Evolutionary conservation across 2,888 invertebrate genomes (phyloP).

Genomic region (Campaea margaritaria): DNA sequence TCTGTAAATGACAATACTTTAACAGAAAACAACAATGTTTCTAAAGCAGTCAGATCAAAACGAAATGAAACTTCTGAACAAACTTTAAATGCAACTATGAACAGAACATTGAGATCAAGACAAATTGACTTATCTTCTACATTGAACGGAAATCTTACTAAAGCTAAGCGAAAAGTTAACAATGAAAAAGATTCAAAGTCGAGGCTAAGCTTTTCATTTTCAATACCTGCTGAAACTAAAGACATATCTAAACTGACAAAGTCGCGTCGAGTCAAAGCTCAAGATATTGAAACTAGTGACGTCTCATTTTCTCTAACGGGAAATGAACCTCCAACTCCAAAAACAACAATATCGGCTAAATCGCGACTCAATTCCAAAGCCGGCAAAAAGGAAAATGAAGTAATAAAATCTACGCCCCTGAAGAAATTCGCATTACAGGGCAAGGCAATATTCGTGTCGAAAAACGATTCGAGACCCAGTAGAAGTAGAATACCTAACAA

Average conservation of each 20-base stretch:
- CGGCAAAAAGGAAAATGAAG: constrained; percentile 1
- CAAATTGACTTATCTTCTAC: constrained; percentile 7
- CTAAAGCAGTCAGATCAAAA: constrained; percentile 40
- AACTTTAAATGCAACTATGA: constrained; percentile 30
- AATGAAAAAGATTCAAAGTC: constrained; percentile 6
- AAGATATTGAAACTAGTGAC: constrained; percentile 39
- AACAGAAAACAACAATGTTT: constrained; percentile 27
- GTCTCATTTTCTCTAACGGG: constrained; percentile 43
- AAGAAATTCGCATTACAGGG: not conserved
- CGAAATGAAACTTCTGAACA: constrained; percentile 30
- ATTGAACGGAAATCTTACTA: constrained; percentile 4
- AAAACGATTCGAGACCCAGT: constrained; percentile 2
- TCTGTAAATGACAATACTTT: too few relatives aligned
- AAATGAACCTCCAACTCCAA: constrained; percentile 21
- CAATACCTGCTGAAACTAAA: constrained; percentile 10
- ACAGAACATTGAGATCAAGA: constrained; percentile 29
- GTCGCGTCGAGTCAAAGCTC: not conserved
- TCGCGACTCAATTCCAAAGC: constrained; percentile 1
- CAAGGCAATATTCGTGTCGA: constrained; percentile 1
- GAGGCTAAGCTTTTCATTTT: constrained; percentile 24
- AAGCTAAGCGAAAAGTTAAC: constrained; percentile 11
- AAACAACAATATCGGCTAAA: constrained; percentile 7
- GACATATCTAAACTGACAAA: not conserved
- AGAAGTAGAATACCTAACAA: constrained; percentile 23
- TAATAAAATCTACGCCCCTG: constrained; percentile 7